A percentile compares a stretch with the other conserved stretches of the same genome.
Evolutionary conservation across 2,797 vertebrate genomes (phyloP).

Genomic region (Thripadectes ignobilis): DNA sequence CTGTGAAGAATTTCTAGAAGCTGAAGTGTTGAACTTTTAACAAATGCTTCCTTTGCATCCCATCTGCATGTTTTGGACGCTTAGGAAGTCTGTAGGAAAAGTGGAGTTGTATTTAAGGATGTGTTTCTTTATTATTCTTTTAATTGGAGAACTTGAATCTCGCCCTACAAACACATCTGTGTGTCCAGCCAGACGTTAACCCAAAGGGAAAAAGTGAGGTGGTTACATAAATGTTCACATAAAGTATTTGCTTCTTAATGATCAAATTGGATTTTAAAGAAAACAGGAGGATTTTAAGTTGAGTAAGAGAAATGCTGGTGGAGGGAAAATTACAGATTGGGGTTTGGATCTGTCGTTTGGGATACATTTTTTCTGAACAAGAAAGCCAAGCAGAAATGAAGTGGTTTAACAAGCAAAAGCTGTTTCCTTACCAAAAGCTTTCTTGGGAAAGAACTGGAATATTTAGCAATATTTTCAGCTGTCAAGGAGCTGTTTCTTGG

Average conservation of each 20-base stretch:
- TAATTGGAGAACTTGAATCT: background rate
- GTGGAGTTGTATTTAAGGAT: background rate
- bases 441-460: background rate
- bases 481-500: background rate
- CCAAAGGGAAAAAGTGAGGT: background rate
- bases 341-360: background rate
- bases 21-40: background rate
- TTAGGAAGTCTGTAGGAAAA: background rate
- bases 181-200: background rate
- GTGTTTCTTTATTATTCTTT: background rate
- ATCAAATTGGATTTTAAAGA: background rate
- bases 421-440: background rate
- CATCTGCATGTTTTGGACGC: background rate
- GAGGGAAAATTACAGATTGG: background rate
- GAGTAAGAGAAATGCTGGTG: background rate
- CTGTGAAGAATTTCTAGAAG: background rate
- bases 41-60: background rate
- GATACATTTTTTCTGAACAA: background rate
- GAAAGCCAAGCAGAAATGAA: background rate
- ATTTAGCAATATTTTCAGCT: background rate
- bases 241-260: background rate
- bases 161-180: background rate
- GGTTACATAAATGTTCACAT: background rate
- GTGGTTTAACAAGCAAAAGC: background rate
- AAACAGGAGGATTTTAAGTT: background rate